phyloP scores from a whole-genome alignment of 2,113 vertebrate species.

The Semnornis frantzii region DNA sequence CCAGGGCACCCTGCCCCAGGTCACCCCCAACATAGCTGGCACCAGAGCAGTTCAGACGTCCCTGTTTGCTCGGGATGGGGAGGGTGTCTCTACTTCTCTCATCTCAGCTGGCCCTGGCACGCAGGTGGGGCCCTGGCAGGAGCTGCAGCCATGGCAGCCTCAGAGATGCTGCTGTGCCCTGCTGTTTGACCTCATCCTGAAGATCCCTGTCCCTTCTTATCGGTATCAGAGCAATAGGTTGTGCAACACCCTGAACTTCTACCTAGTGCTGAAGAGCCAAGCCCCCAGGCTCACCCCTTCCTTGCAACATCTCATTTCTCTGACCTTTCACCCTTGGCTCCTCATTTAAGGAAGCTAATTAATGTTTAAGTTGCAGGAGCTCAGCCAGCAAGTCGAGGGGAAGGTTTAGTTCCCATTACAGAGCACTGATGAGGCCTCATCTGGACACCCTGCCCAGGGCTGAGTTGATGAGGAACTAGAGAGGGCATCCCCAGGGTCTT shows the following conservation, averaged over 20 bases:
- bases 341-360: constrained; percentile 25
- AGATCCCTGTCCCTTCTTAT: background rate
- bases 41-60: background rate
- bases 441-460: background rate
- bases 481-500: background rate
- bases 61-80: background rate
- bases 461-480: background rate
- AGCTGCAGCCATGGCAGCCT: accelerated
- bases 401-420: background rate
- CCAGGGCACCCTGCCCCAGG: accelerated
- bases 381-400: background rate
- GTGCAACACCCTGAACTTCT: background rate
- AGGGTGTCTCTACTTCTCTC: background rate
- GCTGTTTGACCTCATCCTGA: background rate
- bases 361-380: constrained; percentile 36
- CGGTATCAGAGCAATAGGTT: background rate
- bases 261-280: background rate
- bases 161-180: background rate
- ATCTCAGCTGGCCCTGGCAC: background rate
- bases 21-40: no score
- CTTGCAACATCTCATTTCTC: background rate
- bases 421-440: background rate
- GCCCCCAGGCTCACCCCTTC: background rate
- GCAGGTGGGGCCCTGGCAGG: background rate
- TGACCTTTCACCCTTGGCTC: constrained; percentile 40